Evolutionary conservation across 2,888 invertebrate species (phyloP), one percentile per base, ranked within the genome.

Genomic region (Dendrolimus pini): DNA sequence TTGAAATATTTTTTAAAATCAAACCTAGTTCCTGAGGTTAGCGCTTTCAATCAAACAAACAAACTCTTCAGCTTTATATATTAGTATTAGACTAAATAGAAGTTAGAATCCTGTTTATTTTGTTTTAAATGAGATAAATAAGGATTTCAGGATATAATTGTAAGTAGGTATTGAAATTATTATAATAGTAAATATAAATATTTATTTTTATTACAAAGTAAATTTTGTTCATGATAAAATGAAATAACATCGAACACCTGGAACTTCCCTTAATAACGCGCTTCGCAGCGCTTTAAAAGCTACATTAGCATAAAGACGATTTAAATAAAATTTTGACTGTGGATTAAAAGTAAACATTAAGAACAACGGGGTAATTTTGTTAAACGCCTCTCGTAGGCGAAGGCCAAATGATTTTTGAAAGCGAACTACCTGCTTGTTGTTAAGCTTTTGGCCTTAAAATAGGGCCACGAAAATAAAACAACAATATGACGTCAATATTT

Each of bases 271-370:
- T 10, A 47, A 47, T 47, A 47, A 47, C 68, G 66, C 70, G 65
- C 67, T 68, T 59, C 62, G 69, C 64, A 70, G 71, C 64, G 65
- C 63, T 63, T 57, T 62, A 63, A 65, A 63, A 68, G 74, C 71
- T 75, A 66, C 61, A 65, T 69, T 71, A 63, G 67, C 67, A 68
- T 68, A 72, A 70, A 68, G 59, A 56, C 70, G 70, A 63, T 72
- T 73, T 70, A 79, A 80, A 86, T 88, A 85, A 88, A 89, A 87
- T 87, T 85, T 86, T 78, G 82, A 75, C 75, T 79, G 76, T 72
- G 80, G 83, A 89, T 89, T 86, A 89, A 90, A 89, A 86, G 88
- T 89, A 89, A 90, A 89, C 83, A 88, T 83, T 70, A 74, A 68
- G 75, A 79, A 73, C 66, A 78, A 68, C 30, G 30, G 30, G 75